Conservation (phyloP, 2,888 invertebrate genomes). For the Mimumesa dahlbomi region DNA sequence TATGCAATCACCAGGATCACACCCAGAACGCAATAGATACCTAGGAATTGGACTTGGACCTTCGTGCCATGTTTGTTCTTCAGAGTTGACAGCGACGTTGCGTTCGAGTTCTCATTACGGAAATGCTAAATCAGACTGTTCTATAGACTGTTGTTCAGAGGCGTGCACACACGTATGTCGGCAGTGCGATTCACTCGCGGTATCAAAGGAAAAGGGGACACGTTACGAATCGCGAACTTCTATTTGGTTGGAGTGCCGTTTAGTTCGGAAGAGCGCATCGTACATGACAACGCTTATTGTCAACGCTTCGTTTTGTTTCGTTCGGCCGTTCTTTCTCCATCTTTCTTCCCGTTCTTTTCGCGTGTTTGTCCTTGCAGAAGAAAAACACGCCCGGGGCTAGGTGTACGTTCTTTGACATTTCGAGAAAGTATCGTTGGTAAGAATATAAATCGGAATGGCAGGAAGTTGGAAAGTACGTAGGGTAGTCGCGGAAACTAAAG, state of each 20-base stretch:
- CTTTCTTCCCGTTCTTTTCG: neutral
- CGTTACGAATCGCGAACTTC: slow-evolving; percentile 11
- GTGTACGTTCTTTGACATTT: no score
- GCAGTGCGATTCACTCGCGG: neutral
- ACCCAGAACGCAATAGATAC: no score
- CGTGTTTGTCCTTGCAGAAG: neutral
- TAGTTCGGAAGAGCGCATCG: slow-evolving; percentile 5
- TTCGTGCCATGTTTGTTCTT: no score
- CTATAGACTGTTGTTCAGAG: no score
- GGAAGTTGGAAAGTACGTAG: slow-evolving; percentile 10
- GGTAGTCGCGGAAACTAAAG: slow-evolving; percentile 34
- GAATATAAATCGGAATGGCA: slow-evolving; percentile 1
- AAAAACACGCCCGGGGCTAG: neutral
- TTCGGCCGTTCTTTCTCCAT: neutral
- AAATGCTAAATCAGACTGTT: no score
- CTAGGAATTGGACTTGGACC: no score
- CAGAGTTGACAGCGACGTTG: no score
- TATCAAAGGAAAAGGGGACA: slow-evolving; percentile 22
- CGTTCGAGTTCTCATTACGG: no score
- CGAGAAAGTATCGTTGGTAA: neutral
- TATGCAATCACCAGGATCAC: no score
- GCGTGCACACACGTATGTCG: no score
- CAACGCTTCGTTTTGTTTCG: slow-evolving; percentile 6
- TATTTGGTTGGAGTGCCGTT: neutral
- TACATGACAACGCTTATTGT: slow-evolving; percentile 23